Conservation (phyloP, 2,113 vertebrate species). For the Brevimyrus niger region DNA sequence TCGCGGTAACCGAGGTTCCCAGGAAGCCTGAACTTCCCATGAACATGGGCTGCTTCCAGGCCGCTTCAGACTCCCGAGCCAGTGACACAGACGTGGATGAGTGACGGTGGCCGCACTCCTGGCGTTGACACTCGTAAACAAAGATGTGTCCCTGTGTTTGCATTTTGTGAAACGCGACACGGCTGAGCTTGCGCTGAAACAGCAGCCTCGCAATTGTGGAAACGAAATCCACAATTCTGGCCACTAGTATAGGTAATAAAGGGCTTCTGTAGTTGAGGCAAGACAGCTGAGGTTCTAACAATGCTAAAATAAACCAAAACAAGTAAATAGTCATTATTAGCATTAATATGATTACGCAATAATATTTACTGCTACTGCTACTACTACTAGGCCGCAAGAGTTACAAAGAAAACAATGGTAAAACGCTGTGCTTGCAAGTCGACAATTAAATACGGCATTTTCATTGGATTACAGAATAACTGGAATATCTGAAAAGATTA, state of each 20-base stretch:
- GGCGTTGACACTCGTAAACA: background rate
- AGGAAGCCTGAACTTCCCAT: background rate
- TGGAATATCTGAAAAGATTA: constrained; percentile 36
- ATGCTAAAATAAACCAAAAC: background rate
- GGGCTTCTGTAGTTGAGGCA: background rate
- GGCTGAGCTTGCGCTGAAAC: background rate
- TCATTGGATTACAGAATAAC: constrained; percentile 15
- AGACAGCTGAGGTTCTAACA: background rate
- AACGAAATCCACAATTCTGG: too few relatives aligned
- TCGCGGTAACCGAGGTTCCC: background rate
- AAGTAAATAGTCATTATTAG: too few relatives aligned
- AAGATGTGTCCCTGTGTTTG: background rate
- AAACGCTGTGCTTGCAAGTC: background rate
- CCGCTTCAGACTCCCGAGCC: background rate
- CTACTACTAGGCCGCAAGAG: background rate
- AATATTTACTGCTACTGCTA: too few relatives aligned
- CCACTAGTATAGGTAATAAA: background rate
- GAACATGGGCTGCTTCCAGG: background rate
- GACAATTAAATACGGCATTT: background rate
- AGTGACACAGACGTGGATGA: background rate
- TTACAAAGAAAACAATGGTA: background rate
- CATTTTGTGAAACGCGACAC: background rate
- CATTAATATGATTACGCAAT: too few relatives aligned
- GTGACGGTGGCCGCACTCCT: background rate
- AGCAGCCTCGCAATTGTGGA: too few relatives aligned